Conservation (phyloP, 2,113 vertebrate species). For the Ochotona curzoniae region DNA sequence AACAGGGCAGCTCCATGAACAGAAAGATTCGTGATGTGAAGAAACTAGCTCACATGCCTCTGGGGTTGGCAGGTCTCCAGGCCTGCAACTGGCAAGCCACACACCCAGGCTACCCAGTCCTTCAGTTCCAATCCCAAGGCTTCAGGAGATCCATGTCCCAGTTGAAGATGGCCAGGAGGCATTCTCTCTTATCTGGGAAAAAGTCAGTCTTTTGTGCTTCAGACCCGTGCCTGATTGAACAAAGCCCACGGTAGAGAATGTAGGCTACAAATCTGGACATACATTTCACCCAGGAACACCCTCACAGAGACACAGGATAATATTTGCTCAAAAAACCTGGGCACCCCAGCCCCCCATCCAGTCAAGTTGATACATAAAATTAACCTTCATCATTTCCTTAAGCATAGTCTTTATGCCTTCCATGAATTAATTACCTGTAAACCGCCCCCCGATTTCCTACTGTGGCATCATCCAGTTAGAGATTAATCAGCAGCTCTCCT, state of each 20-base stretch:
- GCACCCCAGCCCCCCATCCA: not conserved
- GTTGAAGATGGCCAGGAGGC: not conserved
- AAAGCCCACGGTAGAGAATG: not conserved
- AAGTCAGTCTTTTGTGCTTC: not conserved
- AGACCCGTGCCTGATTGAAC: not conserved
- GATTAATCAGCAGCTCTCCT: not conserved
- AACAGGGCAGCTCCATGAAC: not conserved
- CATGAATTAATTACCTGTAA: not conserved
- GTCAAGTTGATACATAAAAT: not conserved
- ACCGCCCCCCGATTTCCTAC: not conserved
- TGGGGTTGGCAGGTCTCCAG: not conserved
- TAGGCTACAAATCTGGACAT: not conserved
- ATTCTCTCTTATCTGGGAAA: not conserved
- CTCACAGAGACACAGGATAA: not conserved
- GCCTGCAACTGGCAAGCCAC: not conserved
- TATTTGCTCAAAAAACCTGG: not conserved
- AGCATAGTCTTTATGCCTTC: not conserved
- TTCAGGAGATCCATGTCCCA: not conserved
- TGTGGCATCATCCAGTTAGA: fast-evolving
- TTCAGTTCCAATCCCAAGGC: not conserved
- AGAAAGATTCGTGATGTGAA: not conserved
- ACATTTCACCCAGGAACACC: not conserved
- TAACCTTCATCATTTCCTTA: not conserved
- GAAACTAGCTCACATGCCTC: not conserved
- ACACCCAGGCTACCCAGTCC: not conserved